phyloP scores from a whole-genome alignment of 2,797 vertebrate species.

The Sardinella longiceps region DNA sequence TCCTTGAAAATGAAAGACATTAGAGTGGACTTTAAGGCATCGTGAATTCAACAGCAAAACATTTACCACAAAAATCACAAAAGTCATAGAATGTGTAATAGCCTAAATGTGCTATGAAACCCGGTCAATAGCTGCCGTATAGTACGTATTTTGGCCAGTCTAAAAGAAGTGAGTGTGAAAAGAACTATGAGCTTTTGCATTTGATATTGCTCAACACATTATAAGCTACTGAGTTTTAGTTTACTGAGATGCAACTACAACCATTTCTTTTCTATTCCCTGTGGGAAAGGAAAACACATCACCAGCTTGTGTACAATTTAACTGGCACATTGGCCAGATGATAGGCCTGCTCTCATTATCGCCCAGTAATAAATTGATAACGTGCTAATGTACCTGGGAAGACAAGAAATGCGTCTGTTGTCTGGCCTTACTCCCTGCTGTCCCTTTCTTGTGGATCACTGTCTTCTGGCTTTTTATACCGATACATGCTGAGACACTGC shows the following conservation, averaged over 20 bases:
- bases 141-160: background rate
- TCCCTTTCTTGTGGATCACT: slow-evolving; percentile 22
- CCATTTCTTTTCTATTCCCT: slow-evolving; percentile 11
- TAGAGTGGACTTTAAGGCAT: background rate
- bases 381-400: slow-evolving; percentile 26
- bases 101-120: background rate
- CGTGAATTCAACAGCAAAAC: background rate
- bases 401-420: slow-evolving; percentile 20
- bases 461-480: slow-evolving; percentile 23
- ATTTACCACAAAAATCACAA: background rate
- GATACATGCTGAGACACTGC: slow-evolving; percentile 82
- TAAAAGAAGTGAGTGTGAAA: background rate
- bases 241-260: background rate
- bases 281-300: slow-evolving; percentile 5
- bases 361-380: slow-evolving; percentile 18
- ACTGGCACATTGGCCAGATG: background rate
- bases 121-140: background rate
- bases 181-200: background rate
- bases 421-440: slow-evolving; percentile 11
- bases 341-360: slow-evolving; percentile 22
- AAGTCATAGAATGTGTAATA: background rate
- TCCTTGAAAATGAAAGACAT: background rate
- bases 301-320: background rate
- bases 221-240: background rate
- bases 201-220: background rate